phyloP scores from a whole-genome alignment of 2,888 invertebrate genomes.

The Agrilus biguttatus region DNA sequence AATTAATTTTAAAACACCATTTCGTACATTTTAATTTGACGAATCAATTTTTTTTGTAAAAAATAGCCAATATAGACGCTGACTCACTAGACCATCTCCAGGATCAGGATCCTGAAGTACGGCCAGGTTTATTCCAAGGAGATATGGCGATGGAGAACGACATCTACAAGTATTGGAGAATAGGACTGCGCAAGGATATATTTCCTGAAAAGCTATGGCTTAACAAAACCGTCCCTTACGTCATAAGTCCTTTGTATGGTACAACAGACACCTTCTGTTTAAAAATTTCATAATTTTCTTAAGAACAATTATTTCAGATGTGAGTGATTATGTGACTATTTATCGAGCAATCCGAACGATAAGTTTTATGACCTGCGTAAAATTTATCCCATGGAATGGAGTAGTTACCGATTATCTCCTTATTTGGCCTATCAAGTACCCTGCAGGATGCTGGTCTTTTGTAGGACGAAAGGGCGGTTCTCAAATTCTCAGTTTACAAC shows the following conservation, averaged over 20 bases:
- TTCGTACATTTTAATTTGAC: too few relatives aligned
- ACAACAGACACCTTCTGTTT: conserved; percentile 12
- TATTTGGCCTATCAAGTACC: conserved; percentile 51
- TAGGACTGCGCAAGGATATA: conserved; percentile 48
- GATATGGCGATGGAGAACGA: conserved; percentile 52
- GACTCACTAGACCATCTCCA: conserved; percentile 9
- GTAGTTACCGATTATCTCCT: conserved; percentile 45
- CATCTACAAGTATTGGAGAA: conserved; percentile 42
- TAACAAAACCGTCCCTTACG: conserved; percentile 49
- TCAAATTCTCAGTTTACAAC: conserved; percentile 55
- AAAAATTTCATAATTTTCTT: too few relatives aligned
- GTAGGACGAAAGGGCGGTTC: conserved; percentile 60
- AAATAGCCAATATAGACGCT: conserved; percentile 4
- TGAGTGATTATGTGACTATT: conserved; percentile 41
- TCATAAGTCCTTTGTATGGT: conserved; percentile 47
- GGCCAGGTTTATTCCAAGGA: conserved; percentile 51
- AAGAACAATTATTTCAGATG: conserved; percentile 27
- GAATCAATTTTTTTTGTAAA: neutral
- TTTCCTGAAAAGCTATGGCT: conserved; percentile 51
- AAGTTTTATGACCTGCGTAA: conserved; percentile 49
- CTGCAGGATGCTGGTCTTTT: conserved; percentile 61
- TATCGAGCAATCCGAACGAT: conserved; percentile 43
- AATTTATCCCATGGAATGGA: conserved; percentile 51
- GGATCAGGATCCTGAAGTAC: conserved; percentile 46
- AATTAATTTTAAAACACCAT: too few relatives aligned